phyloP scores from a whole-genome alignment of 2,113 vertebrate species.

The Hyla sarda region DNA sequence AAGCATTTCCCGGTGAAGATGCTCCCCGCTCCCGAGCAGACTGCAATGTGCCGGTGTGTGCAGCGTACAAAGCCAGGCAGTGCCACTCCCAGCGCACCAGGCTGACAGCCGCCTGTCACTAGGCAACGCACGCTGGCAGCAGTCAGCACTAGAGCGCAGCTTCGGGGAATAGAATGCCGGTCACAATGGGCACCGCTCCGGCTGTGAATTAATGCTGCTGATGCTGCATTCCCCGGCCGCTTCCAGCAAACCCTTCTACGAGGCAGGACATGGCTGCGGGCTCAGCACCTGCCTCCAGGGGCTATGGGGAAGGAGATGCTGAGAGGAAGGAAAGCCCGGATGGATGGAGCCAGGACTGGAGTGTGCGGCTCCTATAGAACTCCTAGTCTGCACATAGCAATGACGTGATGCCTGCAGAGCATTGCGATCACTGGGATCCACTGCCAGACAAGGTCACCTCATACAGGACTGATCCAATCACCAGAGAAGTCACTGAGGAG shows the following conservation, averaged over 20 bases:
- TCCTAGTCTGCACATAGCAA: background rate
- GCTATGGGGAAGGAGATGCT: constrained; percentile 63
- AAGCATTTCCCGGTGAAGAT: constrained; percentile 81
- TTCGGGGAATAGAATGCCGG: background rate
- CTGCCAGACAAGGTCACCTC: background rate
- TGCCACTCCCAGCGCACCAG: constrained; percentile 75
- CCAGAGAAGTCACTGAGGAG: no score
- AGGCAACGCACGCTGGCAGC: constrained; percentile 46
- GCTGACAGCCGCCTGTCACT: constrained; percentile 60
- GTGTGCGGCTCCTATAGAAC: background rate
- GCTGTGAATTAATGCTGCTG: constrained; percentile 12
- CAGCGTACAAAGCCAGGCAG: constrained; percentile 72
- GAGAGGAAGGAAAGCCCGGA: constrained; percentile 72
- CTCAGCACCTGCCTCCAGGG: constrained; percentile 76
- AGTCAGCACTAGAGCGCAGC: background rate
- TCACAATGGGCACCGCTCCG: background rate
- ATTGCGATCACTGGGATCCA: background rate
- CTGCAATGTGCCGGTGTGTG: constrained; percentile 65
- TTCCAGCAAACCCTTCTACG: constrained; percentile 61
- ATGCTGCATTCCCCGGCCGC: constrained; percentile 53
- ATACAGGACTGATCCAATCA: no score
- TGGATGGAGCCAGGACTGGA: constrained; percentile 62
- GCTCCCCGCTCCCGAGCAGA: background rate
- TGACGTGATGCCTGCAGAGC: background rate
- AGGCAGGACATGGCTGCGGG: constrained; percentile 65